Evolutionary conservation across 2,113 vertebrate genomes (phyloP), one percentile per base, ranked within the genome.

Genomic region (Charadrius vociferus): DNA sequence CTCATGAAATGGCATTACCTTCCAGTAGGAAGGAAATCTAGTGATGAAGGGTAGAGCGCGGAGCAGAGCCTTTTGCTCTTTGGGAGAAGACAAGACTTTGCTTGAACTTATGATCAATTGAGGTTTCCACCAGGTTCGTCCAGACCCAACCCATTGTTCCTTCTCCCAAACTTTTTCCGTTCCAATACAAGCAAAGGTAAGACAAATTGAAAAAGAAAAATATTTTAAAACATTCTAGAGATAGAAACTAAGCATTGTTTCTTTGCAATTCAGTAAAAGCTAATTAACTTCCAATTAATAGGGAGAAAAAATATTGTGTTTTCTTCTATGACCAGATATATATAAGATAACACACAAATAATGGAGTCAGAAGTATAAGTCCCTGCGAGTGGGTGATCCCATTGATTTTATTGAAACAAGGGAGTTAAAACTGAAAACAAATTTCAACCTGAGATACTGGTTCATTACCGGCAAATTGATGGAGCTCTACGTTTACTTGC

Each of bases 391-490:
- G 84, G 73, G 21, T 19, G 73, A 94, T 88, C 61, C 73, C 78
- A 95, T 71, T 94, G 90, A 88, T 89, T 94, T 95, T 82, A 83
- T 36, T 56, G 41, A 81, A 88, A 83, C 67, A 91, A 86, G 65
- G 45, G 58, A 92, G 67, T 55, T 91, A 80, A 62, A 81, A 83
- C 4, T 81, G 84, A 96, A 90, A 94, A 86, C 83, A 88, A 93
- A 94, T 95, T 91, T 94, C 84, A 92, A 0, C 71, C 87, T 11
- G 29, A 95, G 87, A 71, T 78, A 63, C 75, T 91, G 63, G 73
- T 92, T 96, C 92, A 84, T 97, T 96, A 94, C 58, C 8, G 6
- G 63, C 80, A 96, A 95, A 97, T 95, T 95, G 89, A 97, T 93
- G 78, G 79, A 93, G 59, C 66, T 97, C 81, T 37, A 24, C 37